Conservation (phyloP, 2,113 vertebrate genomes). For the Microcebus lehilahytsara region DNA sequence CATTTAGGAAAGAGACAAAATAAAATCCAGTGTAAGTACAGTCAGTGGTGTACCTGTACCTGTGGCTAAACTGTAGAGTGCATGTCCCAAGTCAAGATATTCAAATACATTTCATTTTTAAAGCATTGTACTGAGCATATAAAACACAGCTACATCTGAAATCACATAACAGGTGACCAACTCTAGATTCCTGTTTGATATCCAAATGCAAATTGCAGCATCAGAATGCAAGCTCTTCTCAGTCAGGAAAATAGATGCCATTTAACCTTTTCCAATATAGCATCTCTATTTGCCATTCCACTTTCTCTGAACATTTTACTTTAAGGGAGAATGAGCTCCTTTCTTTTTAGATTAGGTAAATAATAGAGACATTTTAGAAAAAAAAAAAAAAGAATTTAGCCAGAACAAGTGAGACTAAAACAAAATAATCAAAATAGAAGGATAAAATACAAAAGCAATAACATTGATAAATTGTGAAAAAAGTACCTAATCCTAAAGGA, state of each 20-base stretch:
- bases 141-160: background rate
- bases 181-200: background rate
- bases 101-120: background rate
- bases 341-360: background rate
- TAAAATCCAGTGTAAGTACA: background rate
- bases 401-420: background rate
- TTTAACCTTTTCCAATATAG: background rate
- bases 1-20: background rate
- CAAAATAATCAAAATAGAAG: conserved; percentile 20
- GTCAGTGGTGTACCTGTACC: background rate
- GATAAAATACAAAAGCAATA: background rate
- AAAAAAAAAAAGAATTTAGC: background rate
- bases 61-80: background rate
- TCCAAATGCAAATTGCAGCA: background rate
- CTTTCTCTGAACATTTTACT: background rate
- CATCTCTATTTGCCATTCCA: background rate
- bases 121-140: background rate
- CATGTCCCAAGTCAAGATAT: background rate
- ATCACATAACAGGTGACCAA: background rate
- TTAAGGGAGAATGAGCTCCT: background rate
- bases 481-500: background rate
- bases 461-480: background rate
- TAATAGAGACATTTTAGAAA: background rate
- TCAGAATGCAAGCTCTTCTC: background rate
- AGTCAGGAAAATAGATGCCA: background rate